Evolutionary conservation across 2,888 invertebrate species (phyloP).

Genomic region (Anarsia innoxiella): DNA sequence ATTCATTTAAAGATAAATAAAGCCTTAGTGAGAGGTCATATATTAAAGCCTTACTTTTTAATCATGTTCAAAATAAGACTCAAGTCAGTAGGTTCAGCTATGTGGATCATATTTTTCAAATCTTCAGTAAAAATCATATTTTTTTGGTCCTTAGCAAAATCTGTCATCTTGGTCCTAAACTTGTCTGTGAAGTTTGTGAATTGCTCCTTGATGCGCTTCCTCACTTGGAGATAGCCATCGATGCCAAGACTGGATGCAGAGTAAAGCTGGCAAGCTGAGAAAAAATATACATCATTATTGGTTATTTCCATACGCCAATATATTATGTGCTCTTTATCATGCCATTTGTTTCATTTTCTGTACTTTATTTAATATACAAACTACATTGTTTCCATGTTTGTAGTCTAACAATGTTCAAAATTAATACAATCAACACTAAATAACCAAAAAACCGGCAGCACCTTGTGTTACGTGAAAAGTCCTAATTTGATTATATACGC

Average conservation of each 20-base stretch:
- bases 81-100: constrained; percentile 79
- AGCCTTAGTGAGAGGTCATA: no score
- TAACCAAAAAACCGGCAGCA: no score
- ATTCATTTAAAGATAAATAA: no score
- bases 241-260: constrained; percentile 77
- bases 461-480: constrained; percentile 33
- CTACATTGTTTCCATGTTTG: no score
- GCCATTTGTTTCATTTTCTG: no score
- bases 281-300: no score
- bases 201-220: constrained; percentile 73
- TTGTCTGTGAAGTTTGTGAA: constrained; percentile 77
- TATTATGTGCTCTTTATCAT: no score
- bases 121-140: constrained; percentile 90
- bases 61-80: constrained; percentile 80
- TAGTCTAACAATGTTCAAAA: no score
- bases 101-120: constrained; percentile 85
- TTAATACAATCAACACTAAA: no score
- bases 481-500: constrained; percentile 29
- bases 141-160: constrained; percentile 72
- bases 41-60: constrained; percentile 68
- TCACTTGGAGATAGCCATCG: constrained; percentile 71
- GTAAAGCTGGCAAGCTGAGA: constrained; percentile 51
- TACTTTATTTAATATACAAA: no score
- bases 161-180: constrained; percentile 82
- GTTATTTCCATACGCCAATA: not conserved